phyloP scores from a whole-genome alignment of 1,140 invertebrate genomes.

The Brachionus manjavacas region DNA sequence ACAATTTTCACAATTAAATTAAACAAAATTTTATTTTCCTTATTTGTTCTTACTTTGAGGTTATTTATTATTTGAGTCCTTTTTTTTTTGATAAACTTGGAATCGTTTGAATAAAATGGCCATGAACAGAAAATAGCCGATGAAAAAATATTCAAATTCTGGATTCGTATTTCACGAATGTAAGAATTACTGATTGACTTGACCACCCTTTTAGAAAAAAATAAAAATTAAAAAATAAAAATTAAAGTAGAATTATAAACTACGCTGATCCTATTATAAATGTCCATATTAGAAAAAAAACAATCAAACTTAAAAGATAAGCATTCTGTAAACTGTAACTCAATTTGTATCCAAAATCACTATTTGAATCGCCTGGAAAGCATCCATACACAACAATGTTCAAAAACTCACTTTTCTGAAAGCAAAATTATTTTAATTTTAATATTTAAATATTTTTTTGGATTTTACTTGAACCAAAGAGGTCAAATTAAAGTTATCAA shows the following conservation, averaged over 20 bases:
- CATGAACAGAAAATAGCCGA: not conserved
- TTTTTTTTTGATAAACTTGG: not conserved
- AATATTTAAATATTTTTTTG: not conserved
- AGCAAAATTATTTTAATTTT: not conserved
- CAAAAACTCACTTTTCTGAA: not conserved
- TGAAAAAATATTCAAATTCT: not conserved
- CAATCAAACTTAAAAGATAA: not conserved
- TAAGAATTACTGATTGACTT: not conserved
- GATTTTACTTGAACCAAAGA: not conserved
- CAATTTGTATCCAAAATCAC: not conserved
- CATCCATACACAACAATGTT: not conserved
- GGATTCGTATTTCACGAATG: not conserved
- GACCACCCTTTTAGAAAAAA: not conserved
- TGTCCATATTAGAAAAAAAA: constrained; percentile 1
- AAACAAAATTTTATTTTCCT: not conserved
- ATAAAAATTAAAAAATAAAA: not conserved
- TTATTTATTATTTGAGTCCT: not conserved
- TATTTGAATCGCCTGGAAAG: not conserved
- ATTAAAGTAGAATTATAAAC: not conserved
- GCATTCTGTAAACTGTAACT: constrained; percentile 3
- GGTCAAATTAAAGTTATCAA: not conserved
- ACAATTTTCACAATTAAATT: not conserved
- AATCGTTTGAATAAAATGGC: not conserved
- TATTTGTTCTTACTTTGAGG: not conserved
- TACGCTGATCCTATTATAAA: constrained; percentile 4